Base-by-base conservation (phyloP, 2,888 invertebrate genomes). In the Gastrophysa polygoni region DNA sequence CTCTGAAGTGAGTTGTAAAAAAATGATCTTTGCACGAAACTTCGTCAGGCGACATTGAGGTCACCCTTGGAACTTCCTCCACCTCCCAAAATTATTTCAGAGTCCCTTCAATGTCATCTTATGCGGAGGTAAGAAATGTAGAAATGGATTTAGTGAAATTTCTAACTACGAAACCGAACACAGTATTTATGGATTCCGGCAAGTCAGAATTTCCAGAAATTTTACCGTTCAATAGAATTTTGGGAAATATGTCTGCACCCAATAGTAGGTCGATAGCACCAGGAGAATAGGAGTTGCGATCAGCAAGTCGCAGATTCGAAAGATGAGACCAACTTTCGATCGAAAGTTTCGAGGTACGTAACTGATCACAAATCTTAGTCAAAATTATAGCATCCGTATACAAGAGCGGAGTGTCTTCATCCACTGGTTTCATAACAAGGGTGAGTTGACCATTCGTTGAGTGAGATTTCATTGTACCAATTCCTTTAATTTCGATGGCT, bases 11-110 rank as follows among this genome's bases (percentile, higher is more conserved):
- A 59, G n/a, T 57, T 48, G 21, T 11, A 2, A 11, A 11, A 48
- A 52, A 54, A n/a, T 51, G 43, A n/a, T 38, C 14, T 17, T 55
- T 55, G 20, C 60, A 60, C 32, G 38, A 16, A 10, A 38, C 16
- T 47, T 56, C 44, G 21, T 61, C 61, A 18, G 16, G 34, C 10
- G 56, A 49, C 8, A 24, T 38, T 16, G 48, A 28, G 1, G 4
- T 8, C 44, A 43, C 11, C 38, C 4, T 1, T 1, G 11, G 17
- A 24, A 32, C 48, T 20, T 50, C 55, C 50, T 56, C 50, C 16
- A 56, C 20, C 43, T 56, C 56, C 51, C 61, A 61, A 44, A 61
- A 61, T 28, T 32, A 8, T 28, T 21, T 28, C 8, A 24, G 21
- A 21, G 49, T 21, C 18, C 20, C 21, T 20, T 47, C 17, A 11